Evolutionary conservation across 2,888 invertebrate genomes (phyloP), one percentile per base, ranked within the genome.

Genomic region (Coenonympha glycerion): DNA sequence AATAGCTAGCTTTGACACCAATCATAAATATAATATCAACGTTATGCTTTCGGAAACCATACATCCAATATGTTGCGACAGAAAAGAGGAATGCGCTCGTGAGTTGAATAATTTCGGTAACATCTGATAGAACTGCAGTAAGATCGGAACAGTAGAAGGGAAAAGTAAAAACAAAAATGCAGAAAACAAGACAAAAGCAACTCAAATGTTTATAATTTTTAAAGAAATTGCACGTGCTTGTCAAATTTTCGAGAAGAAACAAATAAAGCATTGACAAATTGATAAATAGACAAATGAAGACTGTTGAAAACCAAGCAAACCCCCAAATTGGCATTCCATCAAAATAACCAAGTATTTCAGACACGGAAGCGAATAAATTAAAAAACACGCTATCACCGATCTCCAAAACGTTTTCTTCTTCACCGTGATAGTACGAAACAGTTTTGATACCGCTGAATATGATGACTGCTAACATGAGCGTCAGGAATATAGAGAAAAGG

Each of bases 21-120:
- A 85, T 79, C 86, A 86, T 86, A 49, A 85, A 86, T 54, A 75
- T 76, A 31, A 86, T 85, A 52, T 86, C 86, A 11, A 79, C 66
- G 26, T 70, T 79, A 45, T 85, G 85, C 18, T 75, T 77, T 26
- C 69, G 65, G 21, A 71, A 73, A 3, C 83, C 83, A 56, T 86
- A 86, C 47, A 79, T 59, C 84, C 84, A 86, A 63, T 85, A 86
- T 24, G 84, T 54, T 19, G 77, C 65, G 9, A 82, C 45, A 5
- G 86, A 80, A 55, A 83, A 71, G 8, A 80, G 57, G 16, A 82
- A 66, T 49, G 65, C 71, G 50, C 73, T 79, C 33, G 68, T 49
- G 28, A 76, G 52, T 66, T 84, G 81, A 49, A 82, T 72, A 6
- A 82, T 61, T 50, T 76, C 73, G 28, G 66, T 66, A 5, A 68